Base-by-base conservation (phyloP, 1,140 invertebrate genomes). In the Epicauta chinensis region DNA sequence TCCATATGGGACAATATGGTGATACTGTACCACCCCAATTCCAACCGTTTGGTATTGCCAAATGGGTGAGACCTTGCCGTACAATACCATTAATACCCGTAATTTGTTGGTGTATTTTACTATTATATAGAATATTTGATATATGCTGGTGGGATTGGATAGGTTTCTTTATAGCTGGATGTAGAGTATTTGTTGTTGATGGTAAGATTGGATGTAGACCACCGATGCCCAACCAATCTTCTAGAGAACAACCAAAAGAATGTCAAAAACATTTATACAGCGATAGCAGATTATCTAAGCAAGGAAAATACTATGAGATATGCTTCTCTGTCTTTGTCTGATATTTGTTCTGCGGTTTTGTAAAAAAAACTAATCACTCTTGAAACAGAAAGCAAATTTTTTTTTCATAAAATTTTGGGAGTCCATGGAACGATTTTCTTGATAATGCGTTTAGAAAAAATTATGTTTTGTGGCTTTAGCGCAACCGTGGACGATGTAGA, bases 31-130 rank as follows among this genome's bases (percentile, higher is more conserved):
- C 88, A 30, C 86, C 86, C 86, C 85, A 89, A 12, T 75, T 77
- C 88, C 88, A 91, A 7, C 86, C 86, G 34, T 81, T 75, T 2
- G 88, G 87, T 46, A 91, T 90, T 31, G 84, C 84, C n/a, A 88
- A 68, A 64, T 87, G 87, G 49, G 76, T 80, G 16, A 89, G 70
- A 0, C 86, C 86, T 15, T 81, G 75, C 15, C 76, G 71, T 30
- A 89, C 73, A n/a, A 84, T 74, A 13, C 81, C 81, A 29, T 74
- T 74, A 23, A 77, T 66, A 11, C 82, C 84, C 76, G 72, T 69
- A 11, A 63, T 36, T 34, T 57, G 52, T n/a, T 44, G 36, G 35
- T 60, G 51, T 10, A 62, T 15, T 30, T 40, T 51, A 2, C 16
- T 40, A 42, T 60, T 63, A 9, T 51, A 47, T 23, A 68, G 51